phyloP scores from a whole-genome alignment of 1,140 invertebrate genomes.

The Trachelipus rathkii region DNA sequence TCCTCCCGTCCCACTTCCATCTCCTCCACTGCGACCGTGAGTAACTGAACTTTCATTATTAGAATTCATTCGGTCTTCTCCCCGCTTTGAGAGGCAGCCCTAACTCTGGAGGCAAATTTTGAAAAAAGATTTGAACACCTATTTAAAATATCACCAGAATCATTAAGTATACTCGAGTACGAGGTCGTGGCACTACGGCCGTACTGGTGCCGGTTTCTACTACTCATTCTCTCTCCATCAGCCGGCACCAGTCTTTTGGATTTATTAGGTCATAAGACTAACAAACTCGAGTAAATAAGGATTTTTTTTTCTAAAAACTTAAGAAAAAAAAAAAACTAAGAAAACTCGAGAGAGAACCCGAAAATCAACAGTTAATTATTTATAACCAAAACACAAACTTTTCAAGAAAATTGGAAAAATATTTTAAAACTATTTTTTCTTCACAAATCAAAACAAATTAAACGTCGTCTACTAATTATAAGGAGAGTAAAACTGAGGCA shows the following conservation, averaged over 20 bases:
- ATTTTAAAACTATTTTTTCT: too few relatives aligned
- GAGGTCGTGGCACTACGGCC: slow-evolving; percentile 45
- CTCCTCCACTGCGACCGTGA: neutral
- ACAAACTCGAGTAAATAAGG: too few relatives aligned
- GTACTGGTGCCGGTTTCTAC: slow-evolving; percentile 41
- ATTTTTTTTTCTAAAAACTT: too few relatives aligned
- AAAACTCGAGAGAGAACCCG: too few relatives aligned
- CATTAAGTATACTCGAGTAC: slow-evolving; percentile 39
- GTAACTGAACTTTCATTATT: slow-evolving; percentile 23
- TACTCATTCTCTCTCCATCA: slow-evolving; percentile 31
- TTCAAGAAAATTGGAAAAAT: too few relatives aligned
- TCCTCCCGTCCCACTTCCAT: neutral
- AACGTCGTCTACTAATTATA: neutral
- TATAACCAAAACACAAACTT: too few relatives aligned
- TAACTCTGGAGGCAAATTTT: slow-evolving; percentile 42
- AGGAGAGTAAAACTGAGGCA: neutral
- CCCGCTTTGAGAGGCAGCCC: slow-evolving; percentile 39
- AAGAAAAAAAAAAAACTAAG: too few relatives aligned
- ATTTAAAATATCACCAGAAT: slow-evolving; percentile 44
- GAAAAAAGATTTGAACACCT: slow-evolving; percentile 41
- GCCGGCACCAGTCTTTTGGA: neutral
- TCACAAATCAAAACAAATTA: too few relatives aligned
- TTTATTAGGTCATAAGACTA: neutral
- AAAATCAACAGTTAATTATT: too few relatives aligned
- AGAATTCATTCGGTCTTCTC: slow-evolving; percentile 37